A percentile compares a stretch with the other conserved stretches of the same genome.
phyloP scores from a whole-genome alignment of 2,797 vertebrate species.

The Carduelis carduelis region DNA sequence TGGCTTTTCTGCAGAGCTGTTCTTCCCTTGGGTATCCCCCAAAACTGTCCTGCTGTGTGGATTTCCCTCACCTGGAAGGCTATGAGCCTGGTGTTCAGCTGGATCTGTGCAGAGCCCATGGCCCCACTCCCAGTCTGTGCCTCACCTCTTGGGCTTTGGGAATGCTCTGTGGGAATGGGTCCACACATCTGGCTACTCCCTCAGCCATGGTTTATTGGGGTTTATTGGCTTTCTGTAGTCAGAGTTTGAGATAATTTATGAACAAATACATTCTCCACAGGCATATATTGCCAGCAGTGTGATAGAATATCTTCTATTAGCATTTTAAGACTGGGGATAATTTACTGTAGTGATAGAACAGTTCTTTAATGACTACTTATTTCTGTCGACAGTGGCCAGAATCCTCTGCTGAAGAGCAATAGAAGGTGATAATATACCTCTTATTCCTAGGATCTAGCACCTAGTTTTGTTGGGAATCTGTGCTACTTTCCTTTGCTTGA shows the following conservation, averaged over 20 bases:
- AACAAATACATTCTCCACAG: not conserved
- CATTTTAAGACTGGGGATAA: not conserved
- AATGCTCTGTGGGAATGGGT: not conserved
- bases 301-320: not conserved
- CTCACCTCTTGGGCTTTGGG: not conserved
- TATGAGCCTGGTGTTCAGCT: not conserved
- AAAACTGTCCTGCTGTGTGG: not conserved
- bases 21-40: not conserved
- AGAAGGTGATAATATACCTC: slow-evolving; percentile 82
- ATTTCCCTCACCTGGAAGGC: not conserved
- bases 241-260: not conserved
- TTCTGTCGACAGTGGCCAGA: slow-evolving; percentile 83
- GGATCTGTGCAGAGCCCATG: not conserved
- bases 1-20: not conserved
- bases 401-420: slow-evolving; percentile 83
- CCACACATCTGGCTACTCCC: not conserved
- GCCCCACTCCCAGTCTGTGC: not conserved
- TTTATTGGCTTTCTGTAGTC: not conserved
- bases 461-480: slow-evolving; percentile 62
- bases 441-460: slow-evolving; percentile 73
- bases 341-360: not conserved
- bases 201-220: not conserved
- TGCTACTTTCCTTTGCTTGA: slow-evolving; percentile 44
- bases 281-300: not conserved
- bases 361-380: slow-evolving; percentile 74